Conservation (phyloP, 1,140 invertebrate species). For the Tetraneura akinire region DNA sequence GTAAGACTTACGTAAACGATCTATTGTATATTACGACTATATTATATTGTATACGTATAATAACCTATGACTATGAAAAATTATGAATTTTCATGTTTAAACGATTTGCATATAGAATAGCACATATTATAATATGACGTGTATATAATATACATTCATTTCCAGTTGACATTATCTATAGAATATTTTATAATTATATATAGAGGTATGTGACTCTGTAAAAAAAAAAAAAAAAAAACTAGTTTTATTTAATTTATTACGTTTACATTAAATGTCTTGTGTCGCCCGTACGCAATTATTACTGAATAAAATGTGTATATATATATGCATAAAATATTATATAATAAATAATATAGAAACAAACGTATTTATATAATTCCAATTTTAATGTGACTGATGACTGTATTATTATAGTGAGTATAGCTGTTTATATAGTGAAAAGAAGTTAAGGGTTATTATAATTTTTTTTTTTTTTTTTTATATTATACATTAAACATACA, state of each 20-base stretch:
- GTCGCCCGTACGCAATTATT: too few relatives aligned
- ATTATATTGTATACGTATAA: too few relatives aligned
- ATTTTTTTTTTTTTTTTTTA: conserved; percentile 2
- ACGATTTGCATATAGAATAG: too few relatives aligned
- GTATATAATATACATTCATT: not conserved
- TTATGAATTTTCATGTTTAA: not conserved
- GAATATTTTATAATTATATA: too few relatives aligned
- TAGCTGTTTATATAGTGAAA: too few relatives aligned
- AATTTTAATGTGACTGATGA: too few relatives aligned
- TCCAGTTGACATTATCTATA: not conserved
- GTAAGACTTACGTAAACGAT: not conserved
- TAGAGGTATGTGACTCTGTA: not conserved
- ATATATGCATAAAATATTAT: not conserved
- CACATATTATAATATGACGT: too few relatives aligned
- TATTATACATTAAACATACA: not conserved
- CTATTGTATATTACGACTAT: too few relatives aligned
- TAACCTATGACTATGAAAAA: not conserved
- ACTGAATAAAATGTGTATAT: conserved; percentile 15
- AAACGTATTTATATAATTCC: too few relatives aligned
- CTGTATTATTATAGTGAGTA: too few relatives aligned
- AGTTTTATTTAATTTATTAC: conserved; percentile 19
- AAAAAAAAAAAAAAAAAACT: conserved; percentile 11
- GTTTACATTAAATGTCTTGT: not conserved
- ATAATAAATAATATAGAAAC: not conserved
- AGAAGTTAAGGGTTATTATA: not conserved